Conservation (phyloP, 1,140 invertebrate genomes). For the Drosophila navojoa region DNA sequence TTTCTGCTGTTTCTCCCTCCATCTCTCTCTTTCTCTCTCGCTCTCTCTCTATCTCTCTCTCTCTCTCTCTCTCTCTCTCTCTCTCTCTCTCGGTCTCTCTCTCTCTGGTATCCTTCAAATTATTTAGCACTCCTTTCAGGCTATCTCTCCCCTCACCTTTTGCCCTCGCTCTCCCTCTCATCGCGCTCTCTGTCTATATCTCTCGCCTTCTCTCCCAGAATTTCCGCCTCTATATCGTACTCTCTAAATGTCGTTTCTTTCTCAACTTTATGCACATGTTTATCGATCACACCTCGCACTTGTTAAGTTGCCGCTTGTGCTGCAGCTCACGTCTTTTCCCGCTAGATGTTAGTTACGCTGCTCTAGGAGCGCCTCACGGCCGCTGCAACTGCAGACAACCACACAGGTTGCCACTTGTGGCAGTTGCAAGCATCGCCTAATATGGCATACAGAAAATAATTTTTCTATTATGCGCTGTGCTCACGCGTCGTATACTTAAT, state of each 20-base stretch:
- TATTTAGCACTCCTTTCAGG: neutral
- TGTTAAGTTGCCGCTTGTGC: constrained; percentile 15
- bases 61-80: neutral
- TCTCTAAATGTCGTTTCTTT: too few relatives aligned
- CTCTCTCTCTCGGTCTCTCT: neutral
- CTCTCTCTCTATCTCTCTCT: neutral
- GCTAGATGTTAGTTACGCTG: neutral
- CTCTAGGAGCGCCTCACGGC: constrained; percentile 11
- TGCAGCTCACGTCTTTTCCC: neutral
- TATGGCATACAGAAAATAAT: constrained; percentile 27
- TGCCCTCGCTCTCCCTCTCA: too few relatives aligned
- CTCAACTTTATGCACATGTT: neutral
- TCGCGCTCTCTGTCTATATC: neutral
- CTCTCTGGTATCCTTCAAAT: too few relatives aligned
- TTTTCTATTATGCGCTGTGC: constrained; percentile 39
- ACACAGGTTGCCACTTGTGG: constrained; percentile 32
- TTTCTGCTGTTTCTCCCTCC: too few relatives aligned
- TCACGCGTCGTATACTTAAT: constrained; percentile 74
- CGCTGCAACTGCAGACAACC: constrained; percentile 3
- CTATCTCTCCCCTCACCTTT: neutral
- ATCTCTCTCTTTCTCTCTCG: neutral
- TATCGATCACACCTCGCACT: constrained; percentile 36
- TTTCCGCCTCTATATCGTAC: too few relatives aligned
- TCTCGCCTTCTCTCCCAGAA: neutral
- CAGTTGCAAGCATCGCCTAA: constrained; percentile 34